Evolutionary conservation across 2,888 invertebrate genomes (phyloP).

Genomic region (Himalopsyche kuldschensis): DNA sequence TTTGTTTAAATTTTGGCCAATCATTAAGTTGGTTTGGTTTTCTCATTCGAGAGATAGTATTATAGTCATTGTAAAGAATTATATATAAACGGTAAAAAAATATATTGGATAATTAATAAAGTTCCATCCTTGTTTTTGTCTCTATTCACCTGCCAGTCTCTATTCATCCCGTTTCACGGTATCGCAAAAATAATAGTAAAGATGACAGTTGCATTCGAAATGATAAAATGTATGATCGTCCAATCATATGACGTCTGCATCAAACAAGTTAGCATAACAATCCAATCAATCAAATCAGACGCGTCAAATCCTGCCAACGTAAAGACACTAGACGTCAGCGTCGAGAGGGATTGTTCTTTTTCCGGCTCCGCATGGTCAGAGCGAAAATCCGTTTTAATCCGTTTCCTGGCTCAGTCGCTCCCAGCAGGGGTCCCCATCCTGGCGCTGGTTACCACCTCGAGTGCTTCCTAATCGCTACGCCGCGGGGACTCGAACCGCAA

Average conservation of each 20-base stretch:
- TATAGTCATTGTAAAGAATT: too few relatives aligned
- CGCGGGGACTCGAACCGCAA: background rate
- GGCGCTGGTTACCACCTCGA: background rate
- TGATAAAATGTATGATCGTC: too few relatives aligned
- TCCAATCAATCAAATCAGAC: background rate
- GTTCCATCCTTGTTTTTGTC: too few relatives aligned
- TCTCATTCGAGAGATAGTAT: too few relatives aligned
- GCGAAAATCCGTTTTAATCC: slow-evolving; percentile 12
- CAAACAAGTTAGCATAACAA: background rate
- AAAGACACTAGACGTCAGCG: background rate
- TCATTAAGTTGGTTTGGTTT: too few relatives aligned
- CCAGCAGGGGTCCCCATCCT: slow-evolving; percentile 8
- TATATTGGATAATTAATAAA: too few relatives aligned
- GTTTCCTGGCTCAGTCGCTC: background rate
- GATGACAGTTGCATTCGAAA: too few relatives aligned
- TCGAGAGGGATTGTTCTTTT: background rate
- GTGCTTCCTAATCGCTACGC: slow-evolving; percentile 23
- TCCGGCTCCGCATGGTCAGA: background rate
- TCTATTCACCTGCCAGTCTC: too few relatives aligned
- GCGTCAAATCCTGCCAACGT: background rate
- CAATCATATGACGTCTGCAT: background rate
- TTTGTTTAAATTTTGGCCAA: too few relatives aligned
- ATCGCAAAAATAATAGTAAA: too few relatives aligned
- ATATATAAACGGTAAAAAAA: too few relatives aligned
- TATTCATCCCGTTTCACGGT: too few relatives aligned